Evolutionary conservation across 1,140 invertebrate species (phyloP).

Genomic region (Theocolax elegans): DNA sequence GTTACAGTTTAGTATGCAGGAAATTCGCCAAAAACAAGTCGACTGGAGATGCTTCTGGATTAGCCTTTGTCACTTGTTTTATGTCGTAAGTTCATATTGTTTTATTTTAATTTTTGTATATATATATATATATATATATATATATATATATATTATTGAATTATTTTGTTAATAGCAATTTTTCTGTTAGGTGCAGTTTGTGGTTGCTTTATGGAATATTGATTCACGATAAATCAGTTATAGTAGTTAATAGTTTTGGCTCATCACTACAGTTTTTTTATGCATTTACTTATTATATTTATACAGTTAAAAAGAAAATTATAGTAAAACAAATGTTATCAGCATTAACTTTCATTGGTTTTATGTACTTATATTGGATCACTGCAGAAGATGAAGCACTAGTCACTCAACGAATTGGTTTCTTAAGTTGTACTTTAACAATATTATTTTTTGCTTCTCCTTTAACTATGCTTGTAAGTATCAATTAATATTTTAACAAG

Average conservation of each 20-base stretch:
- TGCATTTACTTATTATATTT: conserved; percentile 72
- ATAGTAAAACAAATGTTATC: conserved; percentile 66
- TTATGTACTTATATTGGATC: conserved; percentile 65
- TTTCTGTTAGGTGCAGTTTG: conserved; percentile 70
- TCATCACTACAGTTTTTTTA: conserved; percentile 74
- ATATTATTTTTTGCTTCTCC: conserved; percentile 84
- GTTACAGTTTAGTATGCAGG: conserved; percentile 73
- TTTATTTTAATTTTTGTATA: conserved; percentile 13
- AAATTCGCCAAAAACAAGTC: conserved; percentile 75
- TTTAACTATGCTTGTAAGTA: conserved; percentile 75
- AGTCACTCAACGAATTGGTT: conserved; percentile 67
- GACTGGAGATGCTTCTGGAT: conserved; percentile 76
- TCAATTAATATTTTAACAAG: conserved; percentile 34
- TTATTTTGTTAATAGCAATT: conserved; percentile 14
- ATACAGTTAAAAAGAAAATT: conserved; percentile 72
- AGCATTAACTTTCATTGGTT: conserved; percentile 57
- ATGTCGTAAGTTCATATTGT: conserved; percentile 73
- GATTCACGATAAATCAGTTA: conserved; percentile 74
- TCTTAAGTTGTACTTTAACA: conserved; percentile 77
- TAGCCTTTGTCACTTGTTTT: conserved; percentile 81
- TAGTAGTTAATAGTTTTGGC: conserved; percentile 77
- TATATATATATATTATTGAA: conserved; percentile 31
- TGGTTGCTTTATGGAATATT: conserved; percentile 79
- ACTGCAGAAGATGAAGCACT: conserved; percentile 55
- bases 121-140: too few relatives aligned